Evolutionary conservation across 2,888 invertebrate genomes (phyloP), one percentile per base, ranked within the genome.

Genomic region (Thecocarcelia acutangulata): DNA sequence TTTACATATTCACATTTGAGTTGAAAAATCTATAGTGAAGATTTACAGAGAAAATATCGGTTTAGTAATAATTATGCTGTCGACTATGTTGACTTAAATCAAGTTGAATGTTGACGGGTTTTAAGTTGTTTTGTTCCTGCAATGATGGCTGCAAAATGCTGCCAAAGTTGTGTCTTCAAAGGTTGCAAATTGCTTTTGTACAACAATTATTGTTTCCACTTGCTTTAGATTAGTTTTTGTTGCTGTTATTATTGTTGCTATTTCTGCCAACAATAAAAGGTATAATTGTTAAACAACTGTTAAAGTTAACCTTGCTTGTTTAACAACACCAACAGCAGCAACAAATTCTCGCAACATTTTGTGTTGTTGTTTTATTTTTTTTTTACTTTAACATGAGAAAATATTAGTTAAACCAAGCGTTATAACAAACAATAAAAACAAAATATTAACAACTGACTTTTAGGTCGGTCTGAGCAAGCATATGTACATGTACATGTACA

Each of bases 401-500:
- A 77, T 74, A 70, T 82, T 78, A 74, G 77, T 77, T 74, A 74
- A 70, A 70, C 69, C 76, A 58, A 48, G 33, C 76, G 66, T 72
- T 75, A 61, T 48, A 59, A 37, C 56, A 64, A 82, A 68, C 61
- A 64, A 46, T 61, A 52, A 52, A 37, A 83, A 50, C 42, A 68
- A 33, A 33, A 63, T 63, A n/a, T n/a, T n/a, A 83, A 37, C 66
- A 69, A 61, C 77, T 40, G 59, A 64, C 70, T 64, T 58, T 56
- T 42, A 66, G 50, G 56, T 69, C 37, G 58, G 58, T 70, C 21
- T 19, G 37, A 48, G 37, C 37, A 13, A n/a, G 17, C 19, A 33
- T 8, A 17, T 44, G 15, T 9, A 8, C 15, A n/a, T 5, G 28
- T 8, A 28, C 24, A n/a, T n/a, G n/a, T n/a, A n/a, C n/a, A n/a